Base-by-base conservation (phyloP, 2,113 vertebrate genomes). In the Grantiella picta region DNA sequence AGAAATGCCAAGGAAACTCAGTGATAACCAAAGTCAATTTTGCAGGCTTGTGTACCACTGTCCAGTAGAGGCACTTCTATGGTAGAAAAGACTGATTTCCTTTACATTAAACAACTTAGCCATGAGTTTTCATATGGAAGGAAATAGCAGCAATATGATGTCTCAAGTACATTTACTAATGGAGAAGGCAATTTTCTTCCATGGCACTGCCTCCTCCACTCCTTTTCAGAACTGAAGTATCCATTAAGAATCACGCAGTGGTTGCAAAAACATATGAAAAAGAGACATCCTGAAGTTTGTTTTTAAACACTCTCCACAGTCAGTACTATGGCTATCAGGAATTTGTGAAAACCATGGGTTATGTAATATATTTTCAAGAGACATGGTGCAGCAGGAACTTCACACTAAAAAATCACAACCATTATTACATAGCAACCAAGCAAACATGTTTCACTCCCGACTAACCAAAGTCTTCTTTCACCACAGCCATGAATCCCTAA, bases 211-310 rank as follows among this genome's bases (percentile, higher is more conserved):
- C 71, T 83, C 35, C 57, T 83, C 60, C 28, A 61, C 56, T 85
- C n/a, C 40, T 92, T 96, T 86, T 84, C 81, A 85, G 73, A 79
- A 77, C 65, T 57, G 47, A 95, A 77, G 84, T 82, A 87, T n/a
- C 77, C 91, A 79, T 79, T 76, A 82, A 68, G 12, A 89, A 50
- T 79, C 81, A 95, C 61, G 86, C 77, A 84, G n/a, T 71, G 70
- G 84, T 36, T 71, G 81, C 52, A 85, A 82, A 94, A 82, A 56
- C 8, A 73, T 6, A 9, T 35, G 29, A 85, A 90, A 84, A 81
- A 92, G 79, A 78, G 73, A 75, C 57, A 89, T 64, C 15, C 44
- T 92, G 56, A 81, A 89, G 76, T 61, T 93, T 93, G 73, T 75
- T 95, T 89, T 90, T 20, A 93, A 91, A 82, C 60, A 72, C 24